Evolutionary conservation across 2,113 vertebrate genomes (phyloP), one percentile per base, ranked within the genome.

Genomic region (Myxocyprinus asiaticus): DNA sequence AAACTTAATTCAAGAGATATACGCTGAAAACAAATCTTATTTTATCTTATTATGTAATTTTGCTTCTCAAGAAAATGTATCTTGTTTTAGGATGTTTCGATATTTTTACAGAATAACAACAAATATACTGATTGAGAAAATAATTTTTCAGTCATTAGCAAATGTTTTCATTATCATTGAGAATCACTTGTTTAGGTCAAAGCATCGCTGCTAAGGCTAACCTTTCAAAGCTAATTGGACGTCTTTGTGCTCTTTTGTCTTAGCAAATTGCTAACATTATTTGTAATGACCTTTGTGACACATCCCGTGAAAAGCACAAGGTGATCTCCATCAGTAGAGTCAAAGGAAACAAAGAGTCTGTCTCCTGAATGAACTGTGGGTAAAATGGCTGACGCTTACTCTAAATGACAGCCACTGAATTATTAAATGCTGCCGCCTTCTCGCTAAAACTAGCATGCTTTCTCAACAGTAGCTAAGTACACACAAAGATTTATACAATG

Each of bases 331-430:
- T 33, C 22, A 44, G 64, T 71, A 67, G 61, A 68, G 12, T 47
- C 15, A 51, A 59, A 10, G 15, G 65, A 75, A 86, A 82, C 85
- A 84, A 80, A 84, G 77, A 72, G 58, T 77, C 10, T 65, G 47
- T 65, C 48, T n/a, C 4, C 33, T 58, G 58, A 79, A 75, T 68
- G 69, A 76, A 80, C 75, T 77, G 77, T 69, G 74, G 61, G 78
- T 71, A 84, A 86, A 82, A 84, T 82, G 78, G 85, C 82, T 76
- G 85, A 80, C 33, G 66, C 61, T n/a, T 55, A 12, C 77, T 67
- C 66, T 78, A 64, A 83, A 81, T 79, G 80, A 47, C 67, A 66
- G 68, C 62, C 51, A 48, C 44, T 80, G 64, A 83, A 85, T 81
- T 84, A 86, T 82, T 79, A 83, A 82, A 76, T 55, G 8, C 50